Conservation (phyloP, 2,113 vertebrate species). For the Lasiurus cinereus region DNA sequence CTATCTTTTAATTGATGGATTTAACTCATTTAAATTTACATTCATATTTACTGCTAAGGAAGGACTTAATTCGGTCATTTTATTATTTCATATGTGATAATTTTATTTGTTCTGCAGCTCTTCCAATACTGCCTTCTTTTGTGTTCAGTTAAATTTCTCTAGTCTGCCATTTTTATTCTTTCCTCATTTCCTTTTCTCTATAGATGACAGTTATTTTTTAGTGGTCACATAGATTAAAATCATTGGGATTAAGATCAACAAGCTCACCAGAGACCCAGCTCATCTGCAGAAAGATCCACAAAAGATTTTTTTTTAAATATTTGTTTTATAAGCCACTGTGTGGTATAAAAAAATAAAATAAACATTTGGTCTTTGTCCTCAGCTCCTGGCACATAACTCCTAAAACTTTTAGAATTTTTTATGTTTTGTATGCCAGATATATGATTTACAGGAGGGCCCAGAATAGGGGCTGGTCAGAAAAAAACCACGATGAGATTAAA, state of each 20-base stretch:
- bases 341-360: conserved; percentile 16
- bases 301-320: neutral
- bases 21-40: conserved; percentile 13
- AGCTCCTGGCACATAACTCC: neutral
- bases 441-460: neutral
- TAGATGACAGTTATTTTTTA: neutral
- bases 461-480: neutral
- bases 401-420: neutral
- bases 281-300: neutral
- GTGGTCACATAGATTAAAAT: neutral
- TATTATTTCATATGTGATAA: neutral
- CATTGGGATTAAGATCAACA: neutral
- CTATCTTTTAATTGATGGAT: conserved; percentile 12
- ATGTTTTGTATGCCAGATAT: neutral
- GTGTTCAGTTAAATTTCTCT: neutral
- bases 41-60: neutral
- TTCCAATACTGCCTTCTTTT: neutral
- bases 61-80: neutral
- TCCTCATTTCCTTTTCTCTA: neutral
- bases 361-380: neutral
- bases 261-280: neutral
- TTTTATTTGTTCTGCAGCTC: neutral
- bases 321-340: neutral
- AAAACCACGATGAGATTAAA: neutral
- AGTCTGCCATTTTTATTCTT: neutral